Conservation (phyloP, 2,888 invertebrate genomes). For the Campopleginae sp. region DNA sequence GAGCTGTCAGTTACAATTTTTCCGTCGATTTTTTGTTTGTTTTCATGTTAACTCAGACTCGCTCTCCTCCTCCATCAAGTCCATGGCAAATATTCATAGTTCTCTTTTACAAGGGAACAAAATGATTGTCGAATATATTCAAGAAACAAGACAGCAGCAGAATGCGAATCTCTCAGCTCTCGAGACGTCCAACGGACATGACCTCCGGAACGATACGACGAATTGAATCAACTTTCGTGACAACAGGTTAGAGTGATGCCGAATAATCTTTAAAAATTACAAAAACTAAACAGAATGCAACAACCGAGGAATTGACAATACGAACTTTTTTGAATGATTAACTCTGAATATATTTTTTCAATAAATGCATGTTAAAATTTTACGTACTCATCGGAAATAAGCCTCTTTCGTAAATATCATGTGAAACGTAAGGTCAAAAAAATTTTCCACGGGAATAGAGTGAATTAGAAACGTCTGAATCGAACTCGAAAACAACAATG, state of each 20-base stretch:
- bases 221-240: neutral
- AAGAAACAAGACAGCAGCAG: conserved; percentile 82
- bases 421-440: neutral
- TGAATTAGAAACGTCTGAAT: too few relatives aligned
- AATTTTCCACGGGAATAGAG: too few relatives aligned
- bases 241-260: conserved; percentile 42
- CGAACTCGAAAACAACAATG: too few relatives aligned
- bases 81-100: conserved; percentile 83
- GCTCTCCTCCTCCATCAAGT: conserved; percentile 83
- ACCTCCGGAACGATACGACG: neutral
- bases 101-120: conserved; percentile 85
- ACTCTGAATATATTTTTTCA: neutral
- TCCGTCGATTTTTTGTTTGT: neutral
- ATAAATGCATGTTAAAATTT: neutral
- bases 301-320: neutral
- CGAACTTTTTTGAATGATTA: neutral
- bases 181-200: conserved; percentile 9
- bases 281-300: neutral
- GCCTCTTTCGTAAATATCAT: neutral
- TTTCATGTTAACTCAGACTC: conserved; percentile 82
- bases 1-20: neutral
- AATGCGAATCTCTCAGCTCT: conserved; percentile 34
- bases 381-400: neutral
- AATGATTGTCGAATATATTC: conserved; percentile 84
- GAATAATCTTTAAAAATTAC: neutral